A percentile compares a stretch with the other conserved stretches of the same genome.
These are phyloP conservation scores for Argyrosomus japonicus DNA, from an alignment of 2,113 vertebrate genomes.

Conservation along the genomic window DNA sequence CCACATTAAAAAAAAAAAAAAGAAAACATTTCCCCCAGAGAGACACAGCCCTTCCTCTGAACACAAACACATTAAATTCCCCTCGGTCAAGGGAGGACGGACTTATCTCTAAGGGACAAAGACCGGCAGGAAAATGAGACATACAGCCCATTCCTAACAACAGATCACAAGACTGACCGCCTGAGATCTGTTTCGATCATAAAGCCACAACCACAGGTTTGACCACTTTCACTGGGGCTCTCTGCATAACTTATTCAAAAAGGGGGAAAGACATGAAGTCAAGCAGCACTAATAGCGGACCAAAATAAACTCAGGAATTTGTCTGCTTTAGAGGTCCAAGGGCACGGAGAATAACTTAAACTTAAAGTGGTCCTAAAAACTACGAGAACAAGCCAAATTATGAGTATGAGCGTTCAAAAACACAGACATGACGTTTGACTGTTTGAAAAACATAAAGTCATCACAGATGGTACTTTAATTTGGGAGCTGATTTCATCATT, in stretches of 20 bases:
- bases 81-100: conserved; percentile 2
- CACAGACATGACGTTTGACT: conserved; percentile 16
- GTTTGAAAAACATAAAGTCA: conserved; percentile 10
- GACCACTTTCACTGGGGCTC: neutral
- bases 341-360: conserved; percentile 14
- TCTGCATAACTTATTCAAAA: conserved; percentile 54
- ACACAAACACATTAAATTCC: conserved; percentile 43
- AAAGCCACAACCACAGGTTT: neutral
- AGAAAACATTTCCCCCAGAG: conserved; percentile 36
- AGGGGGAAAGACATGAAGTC: conserved; percentile 42
- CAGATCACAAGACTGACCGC: neutral
- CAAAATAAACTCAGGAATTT: conserved; percentile 73
- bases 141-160: neutral
- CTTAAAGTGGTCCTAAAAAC: conserved; percentile 20
- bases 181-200: neutral
- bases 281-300: conserved; percentile 60
- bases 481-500: conserved; percentile 7
- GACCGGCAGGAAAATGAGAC: conserved; percentile 7
- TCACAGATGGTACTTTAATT: conserved; percentile 44
- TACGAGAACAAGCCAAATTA: neutral
- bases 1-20: conserved; percentile 37
- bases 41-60: conserved; percentile 15
- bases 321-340: conserved; percentile 35
- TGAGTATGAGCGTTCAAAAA: neutral
- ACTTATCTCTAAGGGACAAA: neutral